Conservation (phyloP, 1,140 invertebrate genomes). For the Papilio polyxenes region DNA sequence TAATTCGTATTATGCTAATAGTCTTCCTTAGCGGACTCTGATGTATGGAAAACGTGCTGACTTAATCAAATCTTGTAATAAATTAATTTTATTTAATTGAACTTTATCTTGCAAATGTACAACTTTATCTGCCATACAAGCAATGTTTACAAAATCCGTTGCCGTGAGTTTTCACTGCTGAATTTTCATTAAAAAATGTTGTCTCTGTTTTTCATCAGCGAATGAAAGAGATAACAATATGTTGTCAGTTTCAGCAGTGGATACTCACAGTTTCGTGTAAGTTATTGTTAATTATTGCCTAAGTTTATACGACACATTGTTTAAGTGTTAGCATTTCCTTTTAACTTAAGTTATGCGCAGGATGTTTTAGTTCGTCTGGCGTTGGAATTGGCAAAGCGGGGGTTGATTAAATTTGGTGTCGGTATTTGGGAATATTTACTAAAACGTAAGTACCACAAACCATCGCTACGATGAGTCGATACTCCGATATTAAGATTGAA, state of each 20-base stretch:
- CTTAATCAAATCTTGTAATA: not conserved
- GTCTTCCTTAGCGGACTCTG: slow-evolving; percentile 33
- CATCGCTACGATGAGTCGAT: not conserved
- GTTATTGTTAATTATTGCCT: slow-evolving; percentile 76
- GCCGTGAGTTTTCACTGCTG: not conserved
- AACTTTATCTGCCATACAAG: slow-evolving; percentile 38
- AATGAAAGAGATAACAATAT: not conserved
- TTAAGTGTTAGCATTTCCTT: slow-evolving; percentile 71
- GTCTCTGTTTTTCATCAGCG: not conserved
- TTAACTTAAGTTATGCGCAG: slow-evolving; percentile 70
- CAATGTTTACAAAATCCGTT: slow-evolving; percentile 52
- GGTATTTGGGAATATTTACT: slow-evolving; percentile 38
- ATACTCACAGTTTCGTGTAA: slow-evolving; percentile 52
- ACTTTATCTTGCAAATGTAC: slow-evolving; percentile 28
- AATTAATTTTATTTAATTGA: slow-evolving; percentile 20
- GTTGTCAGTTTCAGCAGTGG: not conserved
- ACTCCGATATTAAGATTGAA: slow-evolving; percentile 25
- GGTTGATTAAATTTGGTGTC: slow-evolving; percentile 39
- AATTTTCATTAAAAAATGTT: not conserved
- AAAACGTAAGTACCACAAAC: slow-evolving; percentile 25
- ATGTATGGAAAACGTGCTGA: not conserved
- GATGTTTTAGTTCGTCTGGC: slow-evolving; percentile 47
- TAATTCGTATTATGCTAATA: slow-evolving; percentile 23
- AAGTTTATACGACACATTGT: slow-evolving; percentile 73
- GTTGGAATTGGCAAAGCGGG: slow-evolving; percentile 39